Percentiles rank a stretch among this genome's conserved stretches.
phyloP scores from a whole-genome alignment of 2,113 vertebrate genomes.

The Echinops telfairi region DNA sequence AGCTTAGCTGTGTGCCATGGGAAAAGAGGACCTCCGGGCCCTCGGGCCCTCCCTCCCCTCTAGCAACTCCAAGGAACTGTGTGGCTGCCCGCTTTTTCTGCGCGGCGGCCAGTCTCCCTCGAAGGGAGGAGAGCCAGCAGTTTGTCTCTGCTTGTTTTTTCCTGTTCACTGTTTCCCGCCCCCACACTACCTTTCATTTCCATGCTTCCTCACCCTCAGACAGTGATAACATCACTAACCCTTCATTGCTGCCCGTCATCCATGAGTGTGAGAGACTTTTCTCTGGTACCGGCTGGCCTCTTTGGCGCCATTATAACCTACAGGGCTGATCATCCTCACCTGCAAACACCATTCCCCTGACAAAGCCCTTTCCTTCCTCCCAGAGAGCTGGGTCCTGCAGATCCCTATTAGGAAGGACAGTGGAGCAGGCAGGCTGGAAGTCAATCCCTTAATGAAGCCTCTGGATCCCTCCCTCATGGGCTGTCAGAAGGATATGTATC shows the following conservation, averaged over 20 bases:
- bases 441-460: neutral
- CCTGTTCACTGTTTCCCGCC: neutral
- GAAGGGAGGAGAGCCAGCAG: neutral
- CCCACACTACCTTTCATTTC: neutral
- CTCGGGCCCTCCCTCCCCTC: neutral
- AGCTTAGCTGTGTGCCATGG: neutral
- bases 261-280: neutral
- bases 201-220: neutral
- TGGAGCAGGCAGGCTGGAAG: neutral
- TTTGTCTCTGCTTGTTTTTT: constrained; percentile 29
- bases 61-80: neutral
- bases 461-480: neutral
- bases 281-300: neutral
- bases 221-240: neutral
- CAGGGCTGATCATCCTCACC: neutral
- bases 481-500: neutral
- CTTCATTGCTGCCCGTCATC: neutral
- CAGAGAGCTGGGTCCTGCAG: neutral
- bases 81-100: neutral
- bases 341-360: neutral
- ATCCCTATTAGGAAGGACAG: neutral
- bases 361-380: neutral
- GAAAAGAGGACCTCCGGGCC: neutral
- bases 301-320: neutral
- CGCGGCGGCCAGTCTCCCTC: rapidly evolving